Base-by-base conservation (phyloP, 2,797 vertebrate genomes). In the Crocodylus rhombifer region DNA sequence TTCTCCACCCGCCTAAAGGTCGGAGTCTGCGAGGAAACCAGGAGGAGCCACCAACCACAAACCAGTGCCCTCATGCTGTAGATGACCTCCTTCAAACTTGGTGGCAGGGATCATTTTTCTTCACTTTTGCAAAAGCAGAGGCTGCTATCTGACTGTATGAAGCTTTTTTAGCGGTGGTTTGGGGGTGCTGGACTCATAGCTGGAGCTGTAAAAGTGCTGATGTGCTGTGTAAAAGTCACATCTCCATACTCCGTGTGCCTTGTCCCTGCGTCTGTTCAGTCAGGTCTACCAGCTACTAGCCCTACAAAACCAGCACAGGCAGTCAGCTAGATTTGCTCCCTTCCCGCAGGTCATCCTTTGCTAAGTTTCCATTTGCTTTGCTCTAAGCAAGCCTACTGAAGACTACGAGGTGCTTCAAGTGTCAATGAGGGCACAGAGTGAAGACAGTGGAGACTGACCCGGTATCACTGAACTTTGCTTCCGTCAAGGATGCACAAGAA, bases 401-500 rank as follows among this genome's bases (percentile, higher is more conserved):
- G 67, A 69, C 30, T 28, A 9, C n/a, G 21, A 56, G 79, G 57
- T 77, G 28, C 64, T 93, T 91, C 7, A 80, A 25, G 5, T 74
- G 30, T 25, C 82, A 63, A 25, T 77, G 83, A 89, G 86, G 57
- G 55, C 17, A 2, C 14, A 26, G 78, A 26, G 69, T 75, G 79
- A 76, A 92, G 78, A 56, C 28, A 42, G 0, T 86, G 1, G 73
- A 83, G 65, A 25, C 14, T 58, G 56, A 51, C 21, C 63, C 2
- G 56, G 26, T 85, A 74, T 91, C 82, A 36, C 62, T 82, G 67
- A 90, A 81, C 28, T 82, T 92, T 90, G 74, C 33, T 95, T 62
- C 42, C 33, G 62, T 28, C 75, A 23, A 5, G 80, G 0, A 0
- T 74, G 25, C 18, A 5, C 56, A 30, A 84, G 77, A 42, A 92